phyloP scores from a whole-genome alignment of 30 jellyfish, hydroid and myxozoan genomes.

The Phacellophora camtschatica region DNA sequence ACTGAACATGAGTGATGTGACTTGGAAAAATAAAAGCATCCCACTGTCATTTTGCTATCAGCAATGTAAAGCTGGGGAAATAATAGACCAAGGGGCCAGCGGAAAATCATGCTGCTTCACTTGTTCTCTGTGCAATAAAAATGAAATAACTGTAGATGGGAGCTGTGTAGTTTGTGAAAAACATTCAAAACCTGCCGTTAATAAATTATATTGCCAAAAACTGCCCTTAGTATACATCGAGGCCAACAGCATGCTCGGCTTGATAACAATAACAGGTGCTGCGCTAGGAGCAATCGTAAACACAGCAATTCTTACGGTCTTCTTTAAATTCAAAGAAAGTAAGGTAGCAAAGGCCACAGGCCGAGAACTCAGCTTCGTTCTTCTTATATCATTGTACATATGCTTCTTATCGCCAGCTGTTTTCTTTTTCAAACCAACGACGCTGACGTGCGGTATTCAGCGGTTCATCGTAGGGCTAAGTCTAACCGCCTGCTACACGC shows the following conservation, averaged over 20 bases:
- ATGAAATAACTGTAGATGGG: neutral
- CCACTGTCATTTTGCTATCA: neutral
- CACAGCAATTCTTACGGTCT: neutral
- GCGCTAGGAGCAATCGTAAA: neutral
- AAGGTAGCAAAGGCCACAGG: constrained; percentile 18
- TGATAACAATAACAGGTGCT: neutral
- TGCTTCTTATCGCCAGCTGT: neutral
- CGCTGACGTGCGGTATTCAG: constrained; percentile 26
- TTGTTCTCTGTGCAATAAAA: neutral
- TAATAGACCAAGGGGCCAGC: neutral
- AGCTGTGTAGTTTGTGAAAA: neutral
- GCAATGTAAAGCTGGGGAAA: neutral
- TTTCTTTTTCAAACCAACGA: constrained; percentile 3
- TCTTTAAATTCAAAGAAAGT: neutral
- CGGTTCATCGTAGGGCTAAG: constrained; percentile 47
- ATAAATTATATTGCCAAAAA: neutral
- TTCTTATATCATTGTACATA: neutral
- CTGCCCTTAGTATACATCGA: neutral
- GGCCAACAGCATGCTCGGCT: neutral
- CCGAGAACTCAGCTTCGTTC: neutral
- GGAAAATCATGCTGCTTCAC: constrained; percentile 2
- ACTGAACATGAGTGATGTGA: neutral
- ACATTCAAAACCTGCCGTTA: neutral
- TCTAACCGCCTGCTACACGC: constrained; percentile 59
- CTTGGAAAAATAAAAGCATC: neutral